Conservation (phyloP, 2,113 vertebrate species). For the Vombatus ursinus region DNA sequence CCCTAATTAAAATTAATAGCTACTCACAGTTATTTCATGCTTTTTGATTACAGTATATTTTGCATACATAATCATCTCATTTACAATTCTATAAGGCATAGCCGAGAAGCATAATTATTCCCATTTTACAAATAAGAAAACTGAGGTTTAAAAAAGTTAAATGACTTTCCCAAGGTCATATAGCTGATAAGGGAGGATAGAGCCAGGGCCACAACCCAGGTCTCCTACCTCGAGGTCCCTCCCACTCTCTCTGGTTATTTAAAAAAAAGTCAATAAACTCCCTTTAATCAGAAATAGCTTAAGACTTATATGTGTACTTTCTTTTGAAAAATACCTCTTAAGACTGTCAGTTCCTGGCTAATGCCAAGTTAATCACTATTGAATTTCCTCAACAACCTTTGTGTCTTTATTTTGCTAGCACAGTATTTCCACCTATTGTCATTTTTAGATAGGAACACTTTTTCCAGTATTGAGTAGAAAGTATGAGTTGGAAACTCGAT, state of each 20-base stretch:
- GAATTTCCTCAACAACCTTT: constrained; percentile 11
- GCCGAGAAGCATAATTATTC: not conserved
- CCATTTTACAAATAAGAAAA: not conserved
- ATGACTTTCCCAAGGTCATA: not conserved
- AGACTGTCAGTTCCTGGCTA: constrained; percentile 17
- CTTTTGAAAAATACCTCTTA: constrained; percentile 38
- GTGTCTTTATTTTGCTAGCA: constrained; percentile 2
- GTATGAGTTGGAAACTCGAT: not conserved
- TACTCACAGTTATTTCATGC: not conserved
- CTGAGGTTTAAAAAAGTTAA: not conserved
- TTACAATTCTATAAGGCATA: not conserved
- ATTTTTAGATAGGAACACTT: constrained; percentile 20
- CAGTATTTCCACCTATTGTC: constrained; percentile 34
- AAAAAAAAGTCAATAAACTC: constrained; percentile 34
- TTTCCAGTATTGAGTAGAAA: not conserved
- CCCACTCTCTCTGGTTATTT: not conserved
- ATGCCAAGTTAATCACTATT: not conserved
- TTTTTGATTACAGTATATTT: not conserved
- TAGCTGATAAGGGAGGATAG: not conserved
- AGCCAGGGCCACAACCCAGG: not conserved
- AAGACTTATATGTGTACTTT: not conserved
- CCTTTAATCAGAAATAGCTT: constrained; percentile 5
- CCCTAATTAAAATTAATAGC: not conserved
- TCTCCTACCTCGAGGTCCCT: not conserved
- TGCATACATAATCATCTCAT: not conserved